Percentiles rank a stretch among this genome's conserved stretches.
phyloP scores from a whole-genome alignment of 2,113 vertebrate species.

The Condylura cristata region DNA sequence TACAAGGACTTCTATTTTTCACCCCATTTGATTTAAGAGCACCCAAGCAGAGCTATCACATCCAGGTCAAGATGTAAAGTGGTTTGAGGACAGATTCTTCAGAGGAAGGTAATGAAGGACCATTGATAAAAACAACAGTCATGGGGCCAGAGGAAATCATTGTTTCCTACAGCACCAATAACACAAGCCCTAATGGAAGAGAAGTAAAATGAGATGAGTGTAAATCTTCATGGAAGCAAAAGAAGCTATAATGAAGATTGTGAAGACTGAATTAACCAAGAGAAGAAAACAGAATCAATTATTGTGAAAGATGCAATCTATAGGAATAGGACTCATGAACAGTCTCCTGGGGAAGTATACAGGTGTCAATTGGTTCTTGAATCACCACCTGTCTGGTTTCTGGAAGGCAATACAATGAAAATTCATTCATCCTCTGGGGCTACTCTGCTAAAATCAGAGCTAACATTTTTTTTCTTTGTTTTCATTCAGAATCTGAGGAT shows the following conservation, averaged over 20 bases:
- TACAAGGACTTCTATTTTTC: background rate
- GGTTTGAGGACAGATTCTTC: slow-evolving; percentile 8
- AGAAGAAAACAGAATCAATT: background rate
- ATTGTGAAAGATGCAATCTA: background rate
- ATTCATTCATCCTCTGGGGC: background rate
- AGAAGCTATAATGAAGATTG: background rate
- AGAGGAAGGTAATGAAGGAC: background rate
- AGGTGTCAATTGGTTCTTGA: background rate
- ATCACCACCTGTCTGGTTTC: background rate
- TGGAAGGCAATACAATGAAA: background rate
- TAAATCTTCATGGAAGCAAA: background rate
- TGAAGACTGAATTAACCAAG: background rate
- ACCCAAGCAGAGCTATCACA: background rate
- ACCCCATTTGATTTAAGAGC: background rate
- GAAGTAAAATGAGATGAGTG: background rate
- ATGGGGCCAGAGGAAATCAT: background rate
- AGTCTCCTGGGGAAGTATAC: background rate
- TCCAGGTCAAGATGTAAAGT: background rate
- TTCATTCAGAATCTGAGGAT: slow-evolving; percentile 15
- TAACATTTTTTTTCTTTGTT: background rate
- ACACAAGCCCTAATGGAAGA: background rate
- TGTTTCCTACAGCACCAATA: background rate
- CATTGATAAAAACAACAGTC: background rate
- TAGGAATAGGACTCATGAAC: background rate
- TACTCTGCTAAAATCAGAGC: background rate